A percentile compares a stretch with the other conserved stretches of the same genome.
These are phyloP conservation scores for Marmota flaviventris DNA, from an alignment of 2,113 vertebrate species.

Conservation along the genomic window DNA sequence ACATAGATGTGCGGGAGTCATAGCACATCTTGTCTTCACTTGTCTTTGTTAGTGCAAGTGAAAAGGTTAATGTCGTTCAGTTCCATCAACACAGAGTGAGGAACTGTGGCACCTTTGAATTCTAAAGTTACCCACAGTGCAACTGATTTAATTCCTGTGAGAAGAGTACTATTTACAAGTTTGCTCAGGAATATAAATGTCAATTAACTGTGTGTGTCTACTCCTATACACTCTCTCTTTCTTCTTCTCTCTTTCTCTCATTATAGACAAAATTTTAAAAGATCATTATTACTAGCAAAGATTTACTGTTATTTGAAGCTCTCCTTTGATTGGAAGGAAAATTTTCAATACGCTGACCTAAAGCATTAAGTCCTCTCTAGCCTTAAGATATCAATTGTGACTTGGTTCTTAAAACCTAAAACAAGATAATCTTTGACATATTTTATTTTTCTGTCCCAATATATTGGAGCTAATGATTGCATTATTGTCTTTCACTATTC, in stretches of 20 bases:
- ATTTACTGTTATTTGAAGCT: conserved; percentile 25
- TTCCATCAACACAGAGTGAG: conserved; percentile 85
- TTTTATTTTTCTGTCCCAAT: neutral
- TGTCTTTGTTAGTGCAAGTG: conserved; percentile 90
- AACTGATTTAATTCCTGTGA: conserved; percentile 82
- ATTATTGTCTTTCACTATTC: neutral
- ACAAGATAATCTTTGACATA: neutral
- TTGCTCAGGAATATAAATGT: conserved; percentile 77
- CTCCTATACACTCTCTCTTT: neutral
- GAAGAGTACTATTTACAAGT: conserved; percentile 81
- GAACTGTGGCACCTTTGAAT: conserved; percentile 86
- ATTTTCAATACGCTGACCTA: neutral
- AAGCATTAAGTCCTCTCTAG: neutral
- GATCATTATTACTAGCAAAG: neutral
- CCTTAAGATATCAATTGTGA: neutral
- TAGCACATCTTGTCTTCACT: conserved; percentile 89
- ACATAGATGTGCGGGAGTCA: conserved; percentile 85
- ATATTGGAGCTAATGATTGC: neutral
- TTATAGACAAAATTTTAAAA: neutral
- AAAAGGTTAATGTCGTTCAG: conserved; percentile 91
- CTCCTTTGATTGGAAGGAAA: conserved; percentile 16
- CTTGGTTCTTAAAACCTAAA: neutral
- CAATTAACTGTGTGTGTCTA: conserved; percentile 70
- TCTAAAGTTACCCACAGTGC: conserved; percentile 83
- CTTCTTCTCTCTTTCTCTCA: neutral